phyloP scores from a whole-genome alignment of 35 echinoderm and acorn worm species.

The Amphiura filiformis region DNA sequence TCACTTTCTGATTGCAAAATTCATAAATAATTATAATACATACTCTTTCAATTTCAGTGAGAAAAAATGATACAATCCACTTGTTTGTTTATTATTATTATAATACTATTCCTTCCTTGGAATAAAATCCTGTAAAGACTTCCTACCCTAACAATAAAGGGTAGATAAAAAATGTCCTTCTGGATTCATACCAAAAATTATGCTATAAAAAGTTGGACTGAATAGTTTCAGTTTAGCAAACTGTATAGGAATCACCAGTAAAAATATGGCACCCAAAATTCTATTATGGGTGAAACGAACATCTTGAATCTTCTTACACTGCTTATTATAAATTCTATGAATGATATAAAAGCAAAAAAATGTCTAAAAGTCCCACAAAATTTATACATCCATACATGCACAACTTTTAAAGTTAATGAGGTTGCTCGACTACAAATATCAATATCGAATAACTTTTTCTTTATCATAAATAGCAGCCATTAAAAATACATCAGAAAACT shows the following conservation, averaged over 20 bases:
- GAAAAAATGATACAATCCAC: conserved; percentile 20
- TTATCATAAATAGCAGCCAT: conserved; percentile 32
- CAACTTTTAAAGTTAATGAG: conserved; percentile 12
- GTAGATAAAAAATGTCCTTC: conserved; percentile 23
- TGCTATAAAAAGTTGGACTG: conserved; percentile 21
- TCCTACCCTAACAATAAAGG: neutral
- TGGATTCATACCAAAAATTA: conserved; percentile 22
- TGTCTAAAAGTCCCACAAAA: conserved; percentile 18
- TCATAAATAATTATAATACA: conserved; percentile 55
- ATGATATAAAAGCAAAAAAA: conserved; percentile 54
- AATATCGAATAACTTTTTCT: conserved; percentile 13
- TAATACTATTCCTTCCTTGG: neutral
- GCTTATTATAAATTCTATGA: conserved; percentile 40
- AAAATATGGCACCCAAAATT: conserved; percentile 41
- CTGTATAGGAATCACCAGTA: conserved; percentile 28
- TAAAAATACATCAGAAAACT: conserved; percentile 27
- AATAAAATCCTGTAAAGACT: conserved; percentile 8
- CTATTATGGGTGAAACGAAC: conserved; percentile 22
- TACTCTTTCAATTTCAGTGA: conserved; percentile 42
- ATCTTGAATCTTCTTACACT: conserved; percentile 23
- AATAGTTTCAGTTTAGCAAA: conserved; percentile 31
- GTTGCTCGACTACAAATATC: neutral
- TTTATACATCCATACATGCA: conserved; percentile 49
- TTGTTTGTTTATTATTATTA: neutral
- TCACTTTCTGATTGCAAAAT: conserved; percentile 18